Conservation (phyloP, 1,140 invertebrate genomes). For the Drosophila biarmipes region DNA sequence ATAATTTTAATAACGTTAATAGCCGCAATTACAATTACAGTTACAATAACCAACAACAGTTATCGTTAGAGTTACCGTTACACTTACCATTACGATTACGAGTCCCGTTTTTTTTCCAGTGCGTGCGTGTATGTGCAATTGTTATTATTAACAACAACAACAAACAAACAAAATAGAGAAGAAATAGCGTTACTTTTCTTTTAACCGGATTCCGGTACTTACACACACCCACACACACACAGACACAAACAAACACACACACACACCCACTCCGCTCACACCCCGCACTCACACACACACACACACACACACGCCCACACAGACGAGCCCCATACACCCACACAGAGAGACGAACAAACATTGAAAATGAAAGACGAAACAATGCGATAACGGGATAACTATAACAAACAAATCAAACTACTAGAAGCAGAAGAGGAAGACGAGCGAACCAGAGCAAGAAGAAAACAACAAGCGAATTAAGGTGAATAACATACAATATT, state of each 20-base stretch:
- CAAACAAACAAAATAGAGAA: slow-evolving; percentile 3
- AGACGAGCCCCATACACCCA: neutral
- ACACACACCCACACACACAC: slow-evolving; percentile 10
- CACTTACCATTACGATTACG: slow-evolving; percentile 18
- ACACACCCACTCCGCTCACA: neutral
- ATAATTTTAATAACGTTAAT: slow-evolving; percentile 11
- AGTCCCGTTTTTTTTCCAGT: slow-evolving; percentile 64
- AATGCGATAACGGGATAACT: slow-evolving; percentile 62
- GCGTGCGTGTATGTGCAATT: slow-evolving; percentile 52
- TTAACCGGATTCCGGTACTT: slow-evolving; percentile 37
- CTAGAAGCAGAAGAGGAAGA: slow-evolving; percentile 8
- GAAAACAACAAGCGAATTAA: slow-evolving; percentile 29
- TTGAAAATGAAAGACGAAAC: slow-evolving; percentile 64
- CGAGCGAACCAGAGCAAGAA: neutral
- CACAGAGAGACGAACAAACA: slow-evolving; percentile 20
- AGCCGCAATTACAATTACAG: slow-evolving; percentile 28
- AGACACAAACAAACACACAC: neutral
- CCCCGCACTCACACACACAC: slow-evolving; percentile 1
- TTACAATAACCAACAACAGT: slow-evolving; percentile 27
- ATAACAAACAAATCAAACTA: slow-evolving; percentile 38
- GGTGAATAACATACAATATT: slow-evolving; percentile 31
- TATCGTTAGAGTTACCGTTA: slow-evolving; percentile 29
- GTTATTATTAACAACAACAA: slow-evolving; percentile 11
- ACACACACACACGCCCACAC: slow-evolving; percentile 2
- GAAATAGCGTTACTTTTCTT: slow-evolving; percentile 21